These are phyloP conservation scores for Larimichthys crocea DNA, from an alignment of 2,113 vertebrate species.

Conservation along the genomic window DNA sequence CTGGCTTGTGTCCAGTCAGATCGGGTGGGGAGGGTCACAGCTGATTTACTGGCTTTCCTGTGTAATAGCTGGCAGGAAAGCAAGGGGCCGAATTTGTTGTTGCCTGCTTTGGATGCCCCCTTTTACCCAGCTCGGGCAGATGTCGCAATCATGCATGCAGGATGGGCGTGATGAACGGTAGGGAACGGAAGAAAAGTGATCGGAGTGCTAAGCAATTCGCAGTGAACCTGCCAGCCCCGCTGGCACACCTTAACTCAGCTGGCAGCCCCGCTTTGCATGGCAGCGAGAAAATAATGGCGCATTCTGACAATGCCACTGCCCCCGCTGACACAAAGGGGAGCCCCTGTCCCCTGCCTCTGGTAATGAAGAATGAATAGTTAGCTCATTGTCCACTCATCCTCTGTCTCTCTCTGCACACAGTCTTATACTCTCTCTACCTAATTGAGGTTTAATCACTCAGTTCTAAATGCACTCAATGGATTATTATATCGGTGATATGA, in stretches of 20 bases:
- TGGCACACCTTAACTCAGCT: slow-evolving; percentile 72
- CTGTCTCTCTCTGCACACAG: slow-evolving; percentile 31
- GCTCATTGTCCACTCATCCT: slow-evolving; percentile 63
- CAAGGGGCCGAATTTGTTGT: slow-evolving; percentile 71
- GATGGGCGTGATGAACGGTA: slow-evolving; percentile 60
- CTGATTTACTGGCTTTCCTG: slow-evolving; percentile 74
- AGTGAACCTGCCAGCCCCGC: slow-evolving; percentile 65
- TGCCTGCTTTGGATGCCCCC: slow-evolving; percentile 61
- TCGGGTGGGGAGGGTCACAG: slow-evolving; percentile 65
- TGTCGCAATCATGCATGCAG: slow-evolving; percentile 54
- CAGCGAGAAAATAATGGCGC: slow-evolving; percentile 70
- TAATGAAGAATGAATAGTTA: slow-evolving; percentile 75
- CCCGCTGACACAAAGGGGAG: slow-evolving; percentile 67
- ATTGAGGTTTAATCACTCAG: slow-evolving; percentile 57
- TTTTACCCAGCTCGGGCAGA: slow-evolving; percentile 50
- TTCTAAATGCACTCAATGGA: slow-evolving; percentile 39
- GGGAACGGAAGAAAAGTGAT: slow-evolving; percentile 58
- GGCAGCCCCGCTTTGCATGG: slow-evolving; percentile 59
- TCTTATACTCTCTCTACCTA: slow-evolving; percentile 20
- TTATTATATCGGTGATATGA: slow-evolving; percentile 52
- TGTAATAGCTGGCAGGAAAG: slow-evolving; percentile 69
- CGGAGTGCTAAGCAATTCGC: slow-evolving; percentile 57
- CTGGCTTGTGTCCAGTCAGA: slow-evolving; percentile 78
- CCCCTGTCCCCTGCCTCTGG: slow-evolving; percentile 60
- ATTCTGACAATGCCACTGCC: slow-evolving; percentile 72